Evolutionary conservation across 2,797 vertebrate species (phyloP), one percentile per base, ranked within the genome.

Genomic region (Gallirallus australis): DNA sequence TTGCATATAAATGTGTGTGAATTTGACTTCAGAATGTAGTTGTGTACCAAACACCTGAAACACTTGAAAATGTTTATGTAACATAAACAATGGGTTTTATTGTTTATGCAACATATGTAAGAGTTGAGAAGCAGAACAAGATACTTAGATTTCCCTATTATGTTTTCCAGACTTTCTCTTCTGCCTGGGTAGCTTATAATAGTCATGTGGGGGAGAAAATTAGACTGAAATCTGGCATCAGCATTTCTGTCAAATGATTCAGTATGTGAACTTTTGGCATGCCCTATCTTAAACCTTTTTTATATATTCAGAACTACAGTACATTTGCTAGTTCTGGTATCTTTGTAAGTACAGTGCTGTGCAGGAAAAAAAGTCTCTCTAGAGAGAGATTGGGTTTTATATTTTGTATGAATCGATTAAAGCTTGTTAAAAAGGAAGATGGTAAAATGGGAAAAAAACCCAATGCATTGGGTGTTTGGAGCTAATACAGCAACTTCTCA

Each of bases 1-100:
- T 28, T 0, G 1, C 23, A 6, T 23, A 5, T 52, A 75, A 68
- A 25, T 6, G 2, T 6, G 2, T 54, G 24, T 84, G 61, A 78
- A 19, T 85, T 77, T 63, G 31, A 37, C 39, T 73, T 82, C 27
- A n/a, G 21, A 59, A 15, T 42, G 21, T 68, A 56, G 15, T 30
- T 3, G 2, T 19, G 11, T 72, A 39, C 20, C 65, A 52, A 84
- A 81, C 17, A 47, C 27, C 19, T 56, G 27, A 78, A 84, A 24
- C 10, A 4, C 21, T 64, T 81, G 5, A 15, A 31, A 70, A 53
- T 86, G 20, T 53, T 54, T 64, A 40, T 56, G 17, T 59, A 52
- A 23, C 15, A 9, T 53, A 33, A 61, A 31, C 17, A 50, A 73
- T 47, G 5, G 2, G 73, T 21, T 79, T 71, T 40, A 35, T 33